phyloP scores from a whole-genome alignment of 2,797 vertebrate genomes.

The Ceryle rudis region DNA sequence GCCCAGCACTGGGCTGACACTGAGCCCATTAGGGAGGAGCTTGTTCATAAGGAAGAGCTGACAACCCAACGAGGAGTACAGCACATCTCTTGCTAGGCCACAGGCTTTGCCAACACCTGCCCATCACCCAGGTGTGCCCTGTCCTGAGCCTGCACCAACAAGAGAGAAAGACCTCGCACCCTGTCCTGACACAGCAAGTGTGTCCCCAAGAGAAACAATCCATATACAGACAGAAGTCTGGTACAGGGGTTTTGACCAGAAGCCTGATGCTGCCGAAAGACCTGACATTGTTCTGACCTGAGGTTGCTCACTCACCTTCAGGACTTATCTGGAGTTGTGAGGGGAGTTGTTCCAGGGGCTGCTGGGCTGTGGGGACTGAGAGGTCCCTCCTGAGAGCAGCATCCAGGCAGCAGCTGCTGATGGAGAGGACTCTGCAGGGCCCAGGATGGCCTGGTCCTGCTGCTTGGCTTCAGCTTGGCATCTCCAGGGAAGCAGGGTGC shows the following conservation, averaged over 20 bases:
- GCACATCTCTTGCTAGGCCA: accelerated
- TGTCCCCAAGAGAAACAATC: not conserved
- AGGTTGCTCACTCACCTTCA: not conserved
- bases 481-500: not conserved
- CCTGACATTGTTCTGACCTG: not conserved
- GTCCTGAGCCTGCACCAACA: not conserved
- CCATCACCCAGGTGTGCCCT: not conserved
- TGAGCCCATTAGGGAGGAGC: not conserved
- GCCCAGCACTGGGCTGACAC: not conserved
- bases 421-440: not conserved
- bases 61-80: accelerated
- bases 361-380: not conserved
- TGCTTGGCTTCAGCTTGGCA: not conserved
- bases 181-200: accelerated
- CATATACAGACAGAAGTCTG: not conserved
- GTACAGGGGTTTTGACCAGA: not conserved
- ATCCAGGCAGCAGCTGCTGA: not conserved
- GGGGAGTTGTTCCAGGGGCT: not conserved
- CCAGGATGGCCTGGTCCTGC: not conserved
- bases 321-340: not conserved
- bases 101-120: not conserved
- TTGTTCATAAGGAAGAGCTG: not conserved
- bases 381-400: not conserved
- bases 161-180: not conserved
- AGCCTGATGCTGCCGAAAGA: not conserved